Evolutionary conservation across 2,888 invertebrate species (phyloP), one percentile per base, ranked within the genome.

Genomic region (Hoplodrina ambigua): DNA sequence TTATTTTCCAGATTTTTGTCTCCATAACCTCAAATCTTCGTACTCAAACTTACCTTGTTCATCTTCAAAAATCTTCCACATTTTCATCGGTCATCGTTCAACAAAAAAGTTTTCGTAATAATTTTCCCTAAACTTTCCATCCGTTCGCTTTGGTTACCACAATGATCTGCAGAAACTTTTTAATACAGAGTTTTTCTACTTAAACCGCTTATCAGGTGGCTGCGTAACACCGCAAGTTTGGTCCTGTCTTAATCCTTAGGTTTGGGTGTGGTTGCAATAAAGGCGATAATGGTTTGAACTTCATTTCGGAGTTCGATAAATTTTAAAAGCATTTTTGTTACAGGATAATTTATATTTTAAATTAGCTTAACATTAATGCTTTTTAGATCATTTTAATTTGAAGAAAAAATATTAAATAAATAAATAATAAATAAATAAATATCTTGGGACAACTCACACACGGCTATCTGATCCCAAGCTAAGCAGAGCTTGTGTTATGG

Each of bases 141-240:
- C 33, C 17, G 46, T 25, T 46, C 19, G 10, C 58, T 46, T 17
- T 49, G 56, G 70, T 60, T 30, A 52, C 46, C 19, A 0, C 69
- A 63, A 46, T 73, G 73, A 86, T 83, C 82, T 76, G 57, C 62
- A 72, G 59, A 81, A 88, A 89, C 83, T 89, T 91, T 74, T 90
- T 89, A 88, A 90, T 87, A 85, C 89, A 75, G 79, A 77, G 85
- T 87, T 86, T 88, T 88, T 82, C 85, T 72, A 83, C 63, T 78
- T 82, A 78, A 74, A 84, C 75, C 69, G 82, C 83, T 90, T 90
- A 90, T 90, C 90, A 74, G 81, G 80, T 77, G 84, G 84, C 81
- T 85, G 74, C 75, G 78, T 81, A 64, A 79, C 64, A 75, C 83
- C 72, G 81, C 75, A 82, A 85, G 86, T 86, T 87, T 83, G 71